These are phyloP conservation scores for Colletes gigas DNA, from an alignment of 1,140 invertebrate genomes.

Conservation along the genomic window DNA sequence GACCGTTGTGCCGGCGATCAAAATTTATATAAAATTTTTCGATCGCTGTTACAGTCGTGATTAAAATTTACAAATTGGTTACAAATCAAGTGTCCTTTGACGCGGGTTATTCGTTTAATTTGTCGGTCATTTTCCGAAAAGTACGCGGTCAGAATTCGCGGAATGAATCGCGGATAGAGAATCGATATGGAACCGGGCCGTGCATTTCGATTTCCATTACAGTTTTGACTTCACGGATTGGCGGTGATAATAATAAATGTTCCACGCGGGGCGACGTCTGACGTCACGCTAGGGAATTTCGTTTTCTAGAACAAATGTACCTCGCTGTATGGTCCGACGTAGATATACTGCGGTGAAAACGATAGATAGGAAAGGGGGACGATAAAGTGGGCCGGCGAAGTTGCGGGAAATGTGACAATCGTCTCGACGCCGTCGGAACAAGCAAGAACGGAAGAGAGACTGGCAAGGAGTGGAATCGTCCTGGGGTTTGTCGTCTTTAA, in stretches of 20 bases:
- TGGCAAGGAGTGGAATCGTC: constrained; percentile 14
- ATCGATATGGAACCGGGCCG: no score
- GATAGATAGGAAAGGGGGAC: constrained; percentile 18
- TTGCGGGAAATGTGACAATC: constrained; percentile 15
- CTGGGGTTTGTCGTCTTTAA: constrained; percentile 11
- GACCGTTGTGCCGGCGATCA: no score
- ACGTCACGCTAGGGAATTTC: constrained; percentile 2
- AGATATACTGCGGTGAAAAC: constrained; percentile 35
- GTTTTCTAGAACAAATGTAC: constrained; percentile 32
- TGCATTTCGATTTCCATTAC: no score
- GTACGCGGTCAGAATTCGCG: no score
- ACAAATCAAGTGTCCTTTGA: no score
- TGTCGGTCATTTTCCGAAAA: no score
- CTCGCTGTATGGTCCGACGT: neutral
- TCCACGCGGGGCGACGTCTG: neutral
- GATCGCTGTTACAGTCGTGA: no score
- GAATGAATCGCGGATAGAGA: no score
- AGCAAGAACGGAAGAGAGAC: constrained; percentile 4
- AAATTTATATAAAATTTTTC: no score
- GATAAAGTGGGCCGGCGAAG: constrained; percentile 11
- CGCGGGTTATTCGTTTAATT: no score
- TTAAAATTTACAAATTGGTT: no score
- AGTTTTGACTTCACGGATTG: no score
- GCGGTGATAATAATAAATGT: constrained; percentile 29
- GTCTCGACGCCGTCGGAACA: neutral